These are phyloP conservation scores for Cheilinus undulatus DNA, from an alignment of 2,113 vertebrate genomes.

Conservation along the genomic window DNA sequence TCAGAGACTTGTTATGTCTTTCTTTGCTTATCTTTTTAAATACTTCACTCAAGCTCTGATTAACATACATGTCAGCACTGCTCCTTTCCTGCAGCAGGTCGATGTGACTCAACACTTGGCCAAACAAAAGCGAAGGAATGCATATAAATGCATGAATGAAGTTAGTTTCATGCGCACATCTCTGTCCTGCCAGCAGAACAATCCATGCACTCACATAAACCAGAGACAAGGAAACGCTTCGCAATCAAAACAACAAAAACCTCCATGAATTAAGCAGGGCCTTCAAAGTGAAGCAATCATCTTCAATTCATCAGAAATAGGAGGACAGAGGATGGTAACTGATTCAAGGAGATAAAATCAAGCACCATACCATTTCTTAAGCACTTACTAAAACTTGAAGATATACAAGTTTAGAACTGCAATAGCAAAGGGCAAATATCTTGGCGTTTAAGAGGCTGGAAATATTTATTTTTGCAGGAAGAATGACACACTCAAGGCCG, in stretches of 20 bases:
- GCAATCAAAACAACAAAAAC: neutral
- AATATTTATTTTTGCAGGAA: no score
- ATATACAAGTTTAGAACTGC: no score
- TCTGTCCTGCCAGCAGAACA: neutral
- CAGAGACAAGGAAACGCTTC: neutral
- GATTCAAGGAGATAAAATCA: no score
- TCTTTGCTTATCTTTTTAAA: constrained; percentile 20
- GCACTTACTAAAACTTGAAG: no score
- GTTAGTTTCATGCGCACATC: neutral
- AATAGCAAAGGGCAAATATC: no score
- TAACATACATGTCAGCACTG: neutral
- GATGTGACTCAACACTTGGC: neutral
- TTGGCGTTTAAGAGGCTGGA: no score
- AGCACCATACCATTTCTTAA: no score
- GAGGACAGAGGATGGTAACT: neutral
- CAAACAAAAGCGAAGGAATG: neutral
- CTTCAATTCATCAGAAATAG: neutral
- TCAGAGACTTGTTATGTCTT: constrained; percentile 17
- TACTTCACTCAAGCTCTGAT: constrained; percentile 16
- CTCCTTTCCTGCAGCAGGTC: neutral
- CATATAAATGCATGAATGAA: neutral
- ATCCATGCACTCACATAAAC: neutral
- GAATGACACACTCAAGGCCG: no score
- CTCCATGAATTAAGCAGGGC: neutral
- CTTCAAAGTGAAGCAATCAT: neutral